Percentiles rank a stretch among this genome's conserved stretches.
Evolutionary conservation across 2,113 vertebrate species (phyloP).

Genomic region (Varanus salvator): DNA sequence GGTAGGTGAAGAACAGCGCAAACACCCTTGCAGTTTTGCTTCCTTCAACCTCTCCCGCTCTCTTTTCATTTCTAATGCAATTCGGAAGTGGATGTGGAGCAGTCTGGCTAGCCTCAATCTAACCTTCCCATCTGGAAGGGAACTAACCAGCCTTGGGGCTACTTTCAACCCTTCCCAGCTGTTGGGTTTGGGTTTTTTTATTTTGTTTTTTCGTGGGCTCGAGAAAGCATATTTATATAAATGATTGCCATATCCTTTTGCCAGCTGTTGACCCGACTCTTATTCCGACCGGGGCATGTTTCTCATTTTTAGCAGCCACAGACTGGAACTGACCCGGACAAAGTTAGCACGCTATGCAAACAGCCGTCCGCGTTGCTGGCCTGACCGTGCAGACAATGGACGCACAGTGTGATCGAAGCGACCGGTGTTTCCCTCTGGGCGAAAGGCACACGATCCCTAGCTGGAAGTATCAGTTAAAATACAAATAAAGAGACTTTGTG

Average conservation of each 20-base stretch:
- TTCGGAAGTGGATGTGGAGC: constrained; percentile 96
- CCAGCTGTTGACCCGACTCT: constrained; percentile 99
- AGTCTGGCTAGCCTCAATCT: constrained; percentile 93
- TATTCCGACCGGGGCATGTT: constrained; percentile 90
- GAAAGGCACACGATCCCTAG: constrained; percentile 75
- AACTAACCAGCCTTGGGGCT: constrained; percentile 98
- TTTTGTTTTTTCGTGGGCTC: constrained; percentile 96
- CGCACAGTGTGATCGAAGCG: constrained; percentile 77
- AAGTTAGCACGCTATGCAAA: constrained; percentile 87
- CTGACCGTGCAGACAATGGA: constrained; percentile 79
- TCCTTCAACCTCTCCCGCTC: constrained; percentile 90
- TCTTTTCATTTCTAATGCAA: constrained; percentile 96
- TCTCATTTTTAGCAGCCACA: constrained; percentile 91
- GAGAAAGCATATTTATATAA: constrained; percentile 99
- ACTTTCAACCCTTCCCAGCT: constrained; percentile 99
- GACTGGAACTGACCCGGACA: constrained; percentile 83
- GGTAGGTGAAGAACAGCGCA: constrained; percentile 93
- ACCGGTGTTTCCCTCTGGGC: constrained; percentile 84
- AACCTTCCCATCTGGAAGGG: constrained; percentile 99
- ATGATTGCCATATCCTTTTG: constrained; percentile 99
- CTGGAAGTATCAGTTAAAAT: constrained; percentile 71
- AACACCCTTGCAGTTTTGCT: constrained; percentile 98
- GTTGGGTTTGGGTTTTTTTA: constrained; percentile 88
- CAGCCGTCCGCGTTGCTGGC: constrained; percentile 76
- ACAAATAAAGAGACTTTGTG: constrained; percentile 78